Evolutionary conservation across 2,797 vertebrate species (phyloP).

Genomic region (Poeciliopsis infans): DNA sequence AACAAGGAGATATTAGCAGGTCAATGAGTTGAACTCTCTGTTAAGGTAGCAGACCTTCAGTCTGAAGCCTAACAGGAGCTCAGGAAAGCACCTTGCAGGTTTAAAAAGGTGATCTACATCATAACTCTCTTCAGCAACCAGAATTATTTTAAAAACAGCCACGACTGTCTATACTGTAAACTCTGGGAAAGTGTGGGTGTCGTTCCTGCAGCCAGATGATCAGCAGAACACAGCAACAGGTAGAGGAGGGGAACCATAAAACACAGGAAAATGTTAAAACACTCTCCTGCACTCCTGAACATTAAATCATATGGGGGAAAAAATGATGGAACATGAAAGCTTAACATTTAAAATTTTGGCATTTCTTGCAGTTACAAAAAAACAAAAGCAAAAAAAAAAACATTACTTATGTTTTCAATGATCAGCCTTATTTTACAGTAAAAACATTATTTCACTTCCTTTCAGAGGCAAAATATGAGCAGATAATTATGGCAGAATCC

Average conservation of each 20-base stretch:
- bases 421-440: neutral
- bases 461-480: slow-evolving; percentile 28
- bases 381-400: neutral
- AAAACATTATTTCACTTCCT: slow-evolving; percentile 42
- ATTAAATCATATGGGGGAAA: neutral
- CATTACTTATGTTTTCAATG: neutral
- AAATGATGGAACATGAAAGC: neutral
- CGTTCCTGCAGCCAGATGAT: neutral
- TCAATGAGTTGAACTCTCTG: neutral
- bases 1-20: neutral
- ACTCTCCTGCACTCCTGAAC: neutral
- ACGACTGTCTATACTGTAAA: neutral
- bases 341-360: neutral
- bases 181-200: neutral
- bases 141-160: neutral
- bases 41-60: neutral
- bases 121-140: neutral
- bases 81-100: neutral
- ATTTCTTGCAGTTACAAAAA: neutral
- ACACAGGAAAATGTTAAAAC: neutral
- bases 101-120: neutral
- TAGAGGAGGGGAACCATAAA: neutral
- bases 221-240: neutral
- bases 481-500: slow-evolving; percentile 51
- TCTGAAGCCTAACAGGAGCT: neutral